A percentile compares a stretch with the other conserved stretches of the same genome.
These are phyloP conservation scores for Cryptophagus acutangulus DNA, from an alignment of 2,888 invertebrate genomes.

Conservation along the genomic window DNA sequence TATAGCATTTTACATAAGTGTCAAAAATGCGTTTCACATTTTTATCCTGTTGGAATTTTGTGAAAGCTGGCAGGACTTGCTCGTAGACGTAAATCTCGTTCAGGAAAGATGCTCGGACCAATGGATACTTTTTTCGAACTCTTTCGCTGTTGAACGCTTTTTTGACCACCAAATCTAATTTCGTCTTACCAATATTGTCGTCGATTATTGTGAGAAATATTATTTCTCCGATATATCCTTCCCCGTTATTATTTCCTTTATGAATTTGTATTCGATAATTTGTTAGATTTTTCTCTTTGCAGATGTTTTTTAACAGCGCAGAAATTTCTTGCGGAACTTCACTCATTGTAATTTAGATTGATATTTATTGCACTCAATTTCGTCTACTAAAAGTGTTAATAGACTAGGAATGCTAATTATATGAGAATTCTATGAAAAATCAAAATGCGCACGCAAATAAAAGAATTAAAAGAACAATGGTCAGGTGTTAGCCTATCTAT, in stretches of 20 bases:
- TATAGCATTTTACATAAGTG: constrained; percentile 16
- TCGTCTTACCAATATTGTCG: constrained; percentile 6
- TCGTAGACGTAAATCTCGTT: constrained; percentile 22
- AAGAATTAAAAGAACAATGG: no score
- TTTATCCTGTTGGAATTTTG: constrained; percentile 10
- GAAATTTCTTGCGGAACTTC: no score
- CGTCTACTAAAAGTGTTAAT: no score
- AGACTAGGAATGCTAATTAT: no score
- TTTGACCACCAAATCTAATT: constrained; percentile 15
- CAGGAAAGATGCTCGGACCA: constrained; percentile 10
- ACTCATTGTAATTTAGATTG: no score
- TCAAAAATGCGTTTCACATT: constrained; percentile 5
- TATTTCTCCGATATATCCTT: constrained; percentile 19
- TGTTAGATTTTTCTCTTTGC: no score
- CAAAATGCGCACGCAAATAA: no score
- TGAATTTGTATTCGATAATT: no score
- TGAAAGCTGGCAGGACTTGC: constrained; percentile 13
- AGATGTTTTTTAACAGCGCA: no score
- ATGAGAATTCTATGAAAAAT: no score
- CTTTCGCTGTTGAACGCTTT: constrained; percentile 9
- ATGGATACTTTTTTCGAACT: constrained; percentile 8
- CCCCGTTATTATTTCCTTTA: constrained; percentile 16
- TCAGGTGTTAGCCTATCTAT: no score
- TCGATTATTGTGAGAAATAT: constrained; percentile 13
- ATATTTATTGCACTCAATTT: no score